Base-by-base conservation (phyloP, 2,113 vertebrate species). In the Noctilio leporinus region DNA sequence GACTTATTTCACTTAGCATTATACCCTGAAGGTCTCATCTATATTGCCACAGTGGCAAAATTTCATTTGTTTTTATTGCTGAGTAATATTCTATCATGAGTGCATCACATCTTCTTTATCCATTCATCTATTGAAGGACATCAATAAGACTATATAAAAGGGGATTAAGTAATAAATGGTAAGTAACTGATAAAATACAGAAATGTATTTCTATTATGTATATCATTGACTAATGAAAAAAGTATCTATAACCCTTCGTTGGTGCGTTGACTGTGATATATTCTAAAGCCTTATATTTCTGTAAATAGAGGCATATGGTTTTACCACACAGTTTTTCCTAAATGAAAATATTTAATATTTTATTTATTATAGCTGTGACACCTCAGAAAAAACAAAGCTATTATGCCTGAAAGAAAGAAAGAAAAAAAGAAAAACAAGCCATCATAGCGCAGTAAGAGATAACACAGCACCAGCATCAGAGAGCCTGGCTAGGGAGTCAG, bases 241-340 rank as follows among this genome's bases (percentile, higher is more conserved):
- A 84, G n/a, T 76, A 59, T 70, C 28, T 75, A 55, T 64, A 93
- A 26, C 33, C 80, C 38, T 65, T 76, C 87, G 77, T 86, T 20
- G 4, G 49, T 62, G 15, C 83, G 20, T 64, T 70, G 81, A 51
- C 40, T 75, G 28, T 51, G 35, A 77, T 49, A 84, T 89, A 80
- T 89, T 80, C 84, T 91, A 91, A 92, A 96, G 53, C 15, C 38
- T 88, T n/a, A 47, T 64, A 69, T 76, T 89, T 85, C 47, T 93
- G 14, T 86, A 91, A 86, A 51, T 80, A 62, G 40, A 78, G 16
- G 7, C 49, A 76, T 35, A 10, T 62, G 72, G 49, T 91, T 96
- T 88, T 86, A 84, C 53, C 93, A 35, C 15, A 38, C 49, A 43
- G 7, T 43, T 85, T 94, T 94, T 38, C 72, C 73, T 51, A 72